Evolutionary conservation across 2,797 vertebrate genomes (phyloP).

Genomic region (Lepus oiostolus): DNA sequence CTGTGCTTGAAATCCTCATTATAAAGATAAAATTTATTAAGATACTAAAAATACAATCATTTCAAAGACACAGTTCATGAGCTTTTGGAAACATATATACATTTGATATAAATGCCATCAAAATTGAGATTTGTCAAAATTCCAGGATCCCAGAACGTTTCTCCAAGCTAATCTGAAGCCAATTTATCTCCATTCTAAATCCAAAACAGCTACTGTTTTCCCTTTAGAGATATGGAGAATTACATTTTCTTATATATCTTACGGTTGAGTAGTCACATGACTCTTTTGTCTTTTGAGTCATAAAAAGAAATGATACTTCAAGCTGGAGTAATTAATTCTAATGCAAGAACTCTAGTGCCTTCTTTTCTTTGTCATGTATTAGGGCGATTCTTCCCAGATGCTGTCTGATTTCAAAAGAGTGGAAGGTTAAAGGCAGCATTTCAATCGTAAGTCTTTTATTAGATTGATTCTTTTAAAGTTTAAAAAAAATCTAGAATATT

Average conservation of each 20-base stretch:
- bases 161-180: not conserved
- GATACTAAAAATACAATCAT: not conserved
- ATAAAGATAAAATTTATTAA: slow-evolving; percentile 4
- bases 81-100: not conserved
- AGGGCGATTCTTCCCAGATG: not conserved
- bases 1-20: not conserved
- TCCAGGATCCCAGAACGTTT: not conserved
- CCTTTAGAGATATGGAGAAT: not conserved
- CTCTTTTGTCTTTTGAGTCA: not conserved
- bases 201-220: not conserved
- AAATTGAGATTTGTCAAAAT: not conserved
- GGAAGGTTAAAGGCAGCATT: not conserved
- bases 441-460: not conserved
- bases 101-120: not conserved
- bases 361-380: not conserved
- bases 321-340: not conserved
- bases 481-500: not conserved
- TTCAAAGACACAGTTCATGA: not conserved
- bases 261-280: not conserved
- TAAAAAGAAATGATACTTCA: not conserved
- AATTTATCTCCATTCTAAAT: not conserved
- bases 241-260: not conserved
- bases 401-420: not conserved
- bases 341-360: not conserved
- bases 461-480: not conserved